Evolutionary conservation across 2,797 vertebrate genomes (phyloP).

Genomic region (Sylvia borin): DNA sequence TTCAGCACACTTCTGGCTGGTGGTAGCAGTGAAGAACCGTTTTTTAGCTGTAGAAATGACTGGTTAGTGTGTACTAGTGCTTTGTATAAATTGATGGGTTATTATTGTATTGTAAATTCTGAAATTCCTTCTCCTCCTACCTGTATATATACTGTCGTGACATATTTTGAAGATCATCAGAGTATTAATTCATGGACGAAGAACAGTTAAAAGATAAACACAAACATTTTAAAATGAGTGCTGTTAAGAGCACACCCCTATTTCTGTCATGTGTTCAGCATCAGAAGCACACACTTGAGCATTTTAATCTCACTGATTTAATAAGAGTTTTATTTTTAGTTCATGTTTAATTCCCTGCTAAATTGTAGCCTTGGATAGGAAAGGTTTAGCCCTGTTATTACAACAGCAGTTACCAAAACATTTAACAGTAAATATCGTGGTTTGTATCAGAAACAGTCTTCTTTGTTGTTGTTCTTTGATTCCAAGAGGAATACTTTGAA

Average conservation of each 20-base stretch:
- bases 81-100: background rate
- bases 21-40: slow-evolving; percentile 65
- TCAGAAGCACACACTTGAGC: background rate
- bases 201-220: background rate
- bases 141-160: background rate
- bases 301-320: background rate
- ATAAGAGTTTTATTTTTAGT: background rate
- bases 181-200: background rate
- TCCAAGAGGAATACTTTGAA: background rate
- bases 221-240: background rate
- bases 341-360: background rate
- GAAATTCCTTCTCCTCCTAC: background rate
- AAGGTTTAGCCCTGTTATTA: background rate
- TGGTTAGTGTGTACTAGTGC: slow-evolving; percentile 72
- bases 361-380: background rate
- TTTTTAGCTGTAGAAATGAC: slow-evolving; percentile 61
- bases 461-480: background rate
- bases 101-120: background rate
- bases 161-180: background rate
- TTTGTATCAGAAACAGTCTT: background rate
- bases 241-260: background rate
- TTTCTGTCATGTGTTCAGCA: background rate
- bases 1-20: slow-evolving; percentile 45
- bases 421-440: background rate
- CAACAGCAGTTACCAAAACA: background rate